Evolutionary conservation across 2,113 vertebrate genomes (phyloP).

Genomic region (Cnemophilus loriae): DNA sequence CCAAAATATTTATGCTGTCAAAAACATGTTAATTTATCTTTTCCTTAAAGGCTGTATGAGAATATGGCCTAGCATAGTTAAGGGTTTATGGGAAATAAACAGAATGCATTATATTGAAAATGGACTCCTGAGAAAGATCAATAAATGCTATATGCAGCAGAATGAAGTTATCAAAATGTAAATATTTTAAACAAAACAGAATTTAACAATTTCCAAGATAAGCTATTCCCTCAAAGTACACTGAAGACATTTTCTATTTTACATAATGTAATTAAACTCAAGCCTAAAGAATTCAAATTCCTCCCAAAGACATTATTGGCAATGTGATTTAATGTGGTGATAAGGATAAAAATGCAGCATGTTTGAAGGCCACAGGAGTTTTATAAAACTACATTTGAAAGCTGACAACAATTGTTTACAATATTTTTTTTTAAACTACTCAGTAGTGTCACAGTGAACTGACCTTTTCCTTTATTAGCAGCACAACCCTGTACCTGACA

Average conservation of each 20-base stretch:
- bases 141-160: conserved; percentile 45
- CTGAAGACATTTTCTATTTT: conserved; percentile 67
- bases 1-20: neutral
- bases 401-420: conserved; percentile 36
- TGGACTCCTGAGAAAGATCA: conserved; percentile 45
- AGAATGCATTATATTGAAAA: neutral
- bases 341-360: conserved; percentile 44
- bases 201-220: conserved; percentile 45
- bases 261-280: conserved; percentile 76
- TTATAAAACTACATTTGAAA: conserved; percentile 53
- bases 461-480: neutral
- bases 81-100: conserved; percentile 15
- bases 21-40: neutral
- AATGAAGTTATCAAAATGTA: conserved; percentile 70
- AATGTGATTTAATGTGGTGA: conserved; percentile 58
- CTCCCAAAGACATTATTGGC: conserved; percentile 65
- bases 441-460: neutral
- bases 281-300: conserved; percentile 68
- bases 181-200: conserved; percentile 71
- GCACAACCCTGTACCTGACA: neutral
- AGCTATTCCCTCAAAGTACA: conserved; percentile 43
- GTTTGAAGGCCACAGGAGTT: conserved; percentile 36
- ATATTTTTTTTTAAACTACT: neutral
- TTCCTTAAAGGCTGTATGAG: neutral
- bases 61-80: neutral